phyloP scores from a whole-genome alignment of 1,140 invertebrate species.

The Helicorthomorpha holstii region DNA sequence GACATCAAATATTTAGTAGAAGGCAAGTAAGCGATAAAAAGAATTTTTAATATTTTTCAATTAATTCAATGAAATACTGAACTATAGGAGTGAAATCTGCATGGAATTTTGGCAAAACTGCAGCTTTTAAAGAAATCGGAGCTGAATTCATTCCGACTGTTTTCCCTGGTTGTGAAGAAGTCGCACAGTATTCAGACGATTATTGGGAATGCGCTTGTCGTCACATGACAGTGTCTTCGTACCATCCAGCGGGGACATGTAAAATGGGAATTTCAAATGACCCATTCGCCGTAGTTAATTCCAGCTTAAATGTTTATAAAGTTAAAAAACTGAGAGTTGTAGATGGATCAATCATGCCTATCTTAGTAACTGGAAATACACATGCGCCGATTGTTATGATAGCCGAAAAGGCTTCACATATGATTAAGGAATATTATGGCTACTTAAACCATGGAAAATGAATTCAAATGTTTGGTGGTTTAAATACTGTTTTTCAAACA shows the following conservation, averaged over 20 bases:
- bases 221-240: conserved; percentile 36
- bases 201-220: neutral
- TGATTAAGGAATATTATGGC: conserved; percentile 14
- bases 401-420: conserved; percentile 20
- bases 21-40: too few species aligned
- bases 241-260: conserved; percentile 74
- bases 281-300: conserved; percentile 64
- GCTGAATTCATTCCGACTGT: too few species aligned
- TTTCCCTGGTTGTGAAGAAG: neutral
- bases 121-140: too few species aligned
- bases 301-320: conserved; percentile 43
- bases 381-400: conserved; percentile 38
- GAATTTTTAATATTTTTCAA: too few species aligned
- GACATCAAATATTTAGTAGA: too few species aligned
- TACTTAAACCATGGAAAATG: too few species aligned
- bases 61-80: too few species aligned
- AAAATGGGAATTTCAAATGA: conserved; percentile 75
- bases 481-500: too few species aligned
- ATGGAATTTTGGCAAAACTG: too few species aligned
- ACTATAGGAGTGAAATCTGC: too few species aligned
- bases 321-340: conserved; percentile 39
- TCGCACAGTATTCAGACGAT: neutral
- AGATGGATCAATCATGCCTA: conserved; percentile 54
- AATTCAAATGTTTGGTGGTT: too few species aligned
- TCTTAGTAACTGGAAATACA: conserved; percentile 44